These are phyloP conservation scores for Otis tarda DNA, from an alignment of 2,113 vertebrate species.

Conservation along the genomic window DNA sequence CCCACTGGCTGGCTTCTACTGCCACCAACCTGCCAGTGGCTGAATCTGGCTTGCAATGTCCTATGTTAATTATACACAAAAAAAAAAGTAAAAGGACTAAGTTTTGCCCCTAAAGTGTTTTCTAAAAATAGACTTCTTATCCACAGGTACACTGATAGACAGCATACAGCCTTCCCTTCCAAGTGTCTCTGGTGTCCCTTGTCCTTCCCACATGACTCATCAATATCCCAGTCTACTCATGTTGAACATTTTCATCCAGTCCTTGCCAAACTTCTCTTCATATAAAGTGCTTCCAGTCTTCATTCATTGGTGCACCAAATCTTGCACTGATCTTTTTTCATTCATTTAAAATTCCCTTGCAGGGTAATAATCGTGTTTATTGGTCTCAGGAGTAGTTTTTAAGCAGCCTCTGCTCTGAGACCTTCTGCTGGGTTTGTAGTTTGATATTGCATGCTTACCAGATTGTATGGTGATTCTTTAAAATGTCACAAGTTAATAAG, in stretches of 20 bases:
- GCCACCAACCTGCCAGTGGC: neutral
- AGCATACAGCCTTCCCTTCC: neutral
- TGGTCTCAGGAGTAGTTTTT: slow-evolving; percentile 5
- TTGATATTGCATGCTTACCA: neutral
- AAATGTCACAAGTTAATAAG: neutral
- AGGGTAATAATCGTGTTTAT: neutral
- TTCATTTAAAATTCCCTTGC: neutral
- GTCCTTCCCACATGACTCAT: neutral
- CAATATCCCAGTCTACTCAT: neutral
- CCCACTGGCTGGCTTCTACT: neutral
- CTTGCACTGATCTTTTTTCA: neutral
- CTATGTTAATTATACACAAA: neutral
- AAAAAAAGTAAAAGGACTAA: neutral
- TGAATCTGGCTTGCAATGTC: neutral
- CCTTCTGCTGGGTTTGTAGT: neutral
- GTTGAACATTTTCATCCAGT: neutral
- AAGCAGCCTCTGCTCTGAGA: neutral
- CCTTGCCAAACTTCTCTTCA: neutral
- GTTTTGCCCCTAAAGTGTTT: neutral
- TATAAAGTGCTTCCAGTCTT: neutral
- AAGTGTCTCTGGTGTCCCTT: neutral
- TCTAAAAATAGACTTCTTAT: neutral
- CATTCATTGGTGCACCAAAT: neutral
- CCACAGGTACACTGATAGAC: neutral
- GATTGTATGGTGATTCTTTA: neutral